phyloP scores from a whole-genome alignment of 2,113 vertebrate species.

The Todiramphus chloris region DNA sequence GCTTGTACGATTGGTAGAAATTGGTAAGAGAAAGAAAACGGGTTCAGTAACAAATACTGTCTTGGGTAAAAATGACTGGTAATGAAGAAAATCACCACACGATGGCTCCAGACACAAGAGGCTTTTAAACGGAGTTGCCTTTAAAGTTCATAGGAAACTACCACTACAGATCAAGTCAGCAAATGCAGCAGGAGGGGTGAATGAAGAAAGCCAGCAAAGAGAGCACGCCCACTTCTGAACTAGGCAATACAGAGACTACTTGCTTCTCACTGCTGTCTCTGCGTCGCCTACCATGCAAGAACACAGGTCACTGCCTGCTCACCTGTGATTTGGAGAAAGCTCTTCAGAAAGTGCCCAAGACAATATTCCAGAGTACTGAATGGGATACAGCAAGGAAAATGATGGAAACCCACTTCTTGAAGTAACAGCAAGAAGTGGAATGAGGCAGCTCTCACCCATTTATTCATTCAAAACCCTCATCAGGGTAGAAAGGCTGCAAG shows the following conservation, averaged over 20 bases:
- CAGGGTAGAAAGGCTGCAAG: not conserved
- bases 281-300: not conserved
- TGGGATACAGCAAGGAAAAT: not conserved
- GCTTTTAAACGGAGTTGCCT: not conserved
- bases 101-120: not conserved
- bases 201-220: not conserved
- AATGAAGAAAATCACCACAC: not conserved
- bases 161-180: not conserved
- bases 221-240: not conserved
- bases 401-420: not conserved
- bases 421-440: not conserved
- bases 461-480: not conserved
- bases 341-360: not conserved
- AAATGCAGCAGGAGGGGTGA: not conserved
- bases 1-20: not conserved
- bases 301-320: rapidly evolving
- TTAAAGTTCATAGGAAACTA: not conserved
- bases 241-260: not conserved
- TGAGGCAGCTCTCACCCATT: not conserved
- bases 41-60: rapidly evolving
- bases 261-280: not conserved
- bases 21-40: not conserved
- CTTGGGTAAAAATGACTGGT: not conserved
- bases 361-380: not conserved
- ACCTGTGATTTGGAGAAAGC: not conserved